These are phyloP conservation scores for Hemistola chrysoprasaria DNA, from an alignment of 2,888 invertebrate genomes.

Conservation along the genomic window DNA sequence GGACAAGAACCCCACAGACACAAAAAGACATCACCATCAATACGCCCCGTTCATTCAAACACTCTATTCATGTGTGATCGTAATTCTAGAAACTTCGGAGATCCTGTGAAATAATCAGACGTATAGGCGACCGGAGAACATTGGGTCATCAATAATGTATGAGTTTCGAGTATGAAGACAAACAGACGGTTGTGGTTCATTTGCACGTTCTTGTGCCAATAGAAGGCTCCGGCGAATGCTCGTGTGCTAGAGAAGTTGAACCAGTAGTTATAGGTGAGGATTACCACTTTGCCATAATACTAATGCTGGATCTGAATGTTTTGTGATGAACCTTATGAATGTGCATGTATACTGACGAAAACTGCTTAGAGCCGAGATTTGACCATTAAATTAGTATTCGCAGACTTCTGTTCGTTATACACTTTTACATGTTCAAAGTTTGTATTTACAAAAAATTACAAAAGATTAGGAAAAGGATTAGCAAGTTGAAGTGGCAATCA, in stretches of 20 bases:
- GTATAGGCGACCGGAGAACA: constrained; percentile 46
- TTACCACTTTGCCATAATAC: constrained; percentile 24
- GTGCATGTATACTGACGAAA: no score
- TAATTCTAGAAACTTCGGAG: constrained; percentile 28
- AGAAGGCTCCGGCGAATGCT: constrained; percentile 54
- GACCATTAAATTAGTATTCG: no score
- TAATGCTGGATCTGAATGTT: not conserved
- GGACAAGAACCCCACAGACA: constrained; percentile 1
- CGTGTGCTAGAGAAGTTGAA: constrained; percentile 36
- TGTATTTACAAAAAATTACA: no score
- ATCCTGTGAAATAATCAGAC: constrained; percentile 64
- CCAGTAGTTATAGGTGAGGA: constrained; percentile 32
- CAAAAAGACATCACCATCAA: constrained; percentile 11
- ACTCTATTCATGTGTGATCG: constrained; percentile 23
- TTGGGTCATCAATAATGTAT: constrained; percentile 71
- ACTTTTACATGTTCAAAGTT: no score
- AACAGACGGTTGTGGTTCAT: constrained; percentile 64
- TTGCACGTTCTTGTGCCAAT: constrained; percentile 63
- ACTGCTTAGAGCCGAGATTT: no score
- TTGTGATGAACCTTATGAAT: constrained; percentile 4
- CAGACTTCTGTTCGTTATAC: no score
- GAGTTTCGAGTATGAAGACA: constrained; percentile 71
- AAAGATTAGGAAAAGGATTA: no score
- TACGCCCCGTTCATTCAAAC: constrained; percentile 16
- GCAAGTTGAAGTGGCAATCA: no score